phyloP scores from a whole-genome alignment of 92 coral and sea anemone genomes.

The Siderastrea radians region DNA sequence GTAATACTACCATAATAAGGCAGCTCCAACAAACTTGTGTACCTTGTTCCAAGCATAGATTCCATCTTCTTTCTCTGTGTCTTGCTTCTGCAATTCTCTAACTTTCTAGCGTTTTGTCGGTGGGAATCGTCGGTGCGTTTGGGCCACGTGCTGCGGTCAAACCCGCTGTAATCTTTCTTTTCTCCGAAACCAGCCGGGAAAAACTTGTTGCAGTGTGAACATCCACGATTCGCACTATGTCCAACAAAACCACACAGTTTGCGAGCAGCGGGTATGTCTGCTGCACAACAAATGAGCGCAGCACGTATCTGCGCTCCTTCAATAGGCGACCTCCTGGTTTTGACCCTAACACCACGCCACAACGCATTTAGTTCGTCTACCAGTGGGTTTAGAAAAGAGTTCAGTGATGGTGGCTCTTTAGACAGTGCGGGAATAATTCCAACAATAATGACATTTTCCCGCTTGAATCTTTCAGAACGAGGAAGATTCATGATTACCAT shows the following conservation, averaged over 20 bases:
- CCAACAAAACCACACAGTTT: constrained; percentile 80
- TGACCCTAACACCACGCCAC: constrained; percentile 63
- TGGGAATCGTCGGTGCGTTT: constrained; percentile 56
- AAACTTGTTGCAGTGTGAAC: constrained; percentile 61
- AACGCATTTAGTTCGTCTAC: constrained; percentile 60
- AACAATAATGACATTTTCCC: constrained; percentile 48
- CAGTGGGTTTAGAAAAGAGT: constrained; percentile 56
- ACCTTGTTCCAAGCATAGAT: background rate
- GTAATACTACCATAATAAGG: background rate
- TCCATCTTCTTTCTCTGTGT: constrained; percentile 24
- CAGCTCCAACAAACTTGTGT: background rate
- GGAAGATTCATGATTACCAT: constrained; percentile 40
- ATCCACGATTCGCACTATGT: constrained; percentile 61
- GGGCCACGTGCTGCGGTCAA: constrained; percentile 68
- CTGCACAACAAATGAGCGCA: constrained; percentile 68
- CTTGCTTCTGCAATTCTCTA: constrained; percentile 59
- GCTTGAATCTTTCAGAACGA: constrained; percentile 11
- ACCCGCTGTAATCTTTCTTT: constrained; percentile 63
- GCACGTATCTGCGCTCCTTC: constrained; percentile 46
- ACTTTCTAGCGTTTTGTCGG: constrained; percentile 48
- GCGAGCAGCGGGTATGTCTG: constrained; percentile 77
- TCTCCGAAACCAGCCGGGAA: constrained; percentile 11
- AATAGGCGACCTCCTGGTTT: constrained; percentile 11
- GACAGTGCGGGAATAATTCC: constrained; percentile 67
- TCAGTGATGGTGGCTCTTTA: constrained; percentile 63